Base-by-base conservation (phyloP, 2,888 invertebrate genomes). In the Gasteruption jaculator region DNA sequence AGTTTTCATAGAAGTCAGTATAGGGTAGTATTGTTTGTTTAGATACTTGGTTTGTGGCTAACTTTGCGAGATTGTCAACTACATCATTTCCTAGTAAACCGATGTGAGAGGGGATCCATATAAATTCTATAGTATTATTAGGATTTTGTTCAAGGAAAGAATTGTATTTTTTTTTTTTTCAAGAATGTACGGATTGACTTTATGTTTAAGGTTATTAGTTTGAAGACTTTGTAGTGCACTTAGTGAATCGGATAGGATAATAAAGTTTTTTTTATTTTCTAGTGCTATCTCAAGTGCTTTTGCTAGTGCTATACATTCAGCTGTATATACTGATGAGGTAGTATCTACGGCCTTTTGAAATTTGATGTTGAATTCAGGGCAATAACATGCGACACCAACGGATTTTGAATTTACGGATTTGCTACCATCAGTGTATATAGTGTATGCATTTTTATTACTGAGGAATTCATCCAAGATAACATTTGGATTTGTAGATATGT, bases 321-420 rank as follows among this genome's bases (percentile, higher is more conserved):
- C 25, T 6, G 37, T 26, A 26, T 16, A 37, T 37, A 25, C 26
- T 4, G 26, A 37, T 26, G 37, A 12, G 5, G 12, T 6, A 32
- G 15, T 4, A n/a, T 32, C 10, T 5, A 32, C n/a, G 18, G 6
- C 6, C 5, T 6, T n/a, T 6, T 5, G 5, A 16, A 14, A 8
- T n/a, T 16, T 32, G 5, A 32, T 14, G 15, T 32, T 14, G 7
- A 32, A 7, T 12, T 29, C 29, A 15, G 6, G 6, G 5, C 6
- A 29, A 7, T 7, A 5, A 7, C 11, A 7, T n/a, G 29, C 29
- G 6, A 15, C 29, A n/a, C 29, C 29, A 29, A 29, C 29, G n/a
- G n/a, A n/a, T n/a, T n/a, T n/a, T n/a, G n/a, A n/a, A n/a, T n/a
- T n/a, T n/a, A n/a, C n/a, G n/a, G n/a, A n/a, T n/a, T n/a, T n/a